Base-by-base conservation (phyloP, 2,797 vertebrate species). In the Muscicapa striata region DNA sequence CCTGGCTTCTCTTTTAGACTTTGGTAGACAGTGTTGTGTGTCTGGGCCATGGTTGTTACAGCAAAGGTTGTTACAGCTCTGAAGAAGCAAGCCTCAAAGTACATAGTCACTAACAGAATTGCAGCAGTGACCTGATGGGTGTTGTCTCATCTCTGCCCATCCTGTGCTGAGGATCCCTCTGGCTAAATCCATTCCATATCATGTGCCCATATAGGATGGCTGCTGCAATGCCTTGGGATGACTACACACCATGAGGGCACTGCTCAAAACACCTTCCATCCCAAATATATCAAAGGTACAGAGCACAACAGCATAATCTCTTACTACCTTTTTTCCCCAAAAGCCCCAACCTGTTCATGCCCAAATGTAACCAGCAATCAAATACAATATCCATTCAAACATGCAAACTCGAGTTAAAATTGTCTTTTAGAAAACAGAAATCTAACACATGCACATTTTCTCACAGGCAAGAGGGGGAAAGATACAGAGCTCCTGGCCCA, bases 191-290 rank as follows among this genome's bases (percentile, higher is more conserved):
- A 9, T 79, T 54, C 36, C 11, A 1, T 64, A n/a, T 54, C 2
- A 1, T n/a, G 48, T 79, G n/a, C 24, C 64, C 52, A 20, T 17
- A 41, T 7, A 69, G 66, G 77, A 58, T 55, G 34, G 36, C 69
- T 73, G 66, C 73, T 83, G 69, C 73, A 58, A 48, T 80, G 57
- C 86, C 66, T 67, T 78, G 61, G 41, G 32, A 49, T 17, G 23
- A 59, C 76, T 77, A 36, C 34, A 49, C 55, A 55, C 40, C 2
- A 1, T 34, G 67, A 91, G 34, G 24, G 40, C 30, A 43, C 63
- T 77, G 49, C 83, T 95, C 30, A 23, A 77, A 96, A 90, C 61
- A 54, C 46, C n/a, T 80, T 91, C 89, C 79, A 84, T 58, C 58
- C 75, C 58, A 62, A 64, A 9, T 55, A 86, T 87, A 89, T 91